Evolutionary conservation across 2,113 vertebrate species (phyloP).

Genomic region (Hymenochirus boettgeri): DNA sequence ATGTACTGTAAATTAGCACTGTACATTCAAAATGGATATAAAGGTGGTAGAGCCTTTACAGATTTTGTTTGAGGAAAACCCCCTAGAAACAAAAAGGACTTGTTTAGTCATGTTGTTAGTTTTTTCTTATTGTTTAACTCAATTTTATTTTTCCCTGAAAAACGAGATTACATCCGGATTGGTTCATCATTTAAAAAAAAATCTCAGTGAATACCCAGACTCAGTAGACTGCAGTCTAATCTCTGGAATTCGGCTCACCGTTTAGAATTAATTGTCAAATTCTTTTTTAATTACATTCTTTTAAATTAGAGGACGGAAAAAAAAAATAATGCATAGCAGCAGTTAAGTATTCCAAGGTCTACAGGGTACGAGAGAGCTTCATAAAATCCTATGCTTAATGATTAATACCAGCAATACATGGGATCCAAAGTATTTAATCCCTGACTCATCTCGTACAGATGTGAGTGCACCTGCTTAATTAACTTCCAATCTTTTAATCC

Average conservation of each 20-base stretch:
- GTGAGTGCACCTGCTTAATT: constrained; percentile 42
- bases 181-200: constrained; percentile 66
- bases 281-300: constrained; percentile 75
- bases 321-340: constrained; percentile 62
- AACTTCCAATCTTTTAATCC: constrained; percentile 38
- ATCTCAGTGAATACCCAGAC: constrained; percentile 70
- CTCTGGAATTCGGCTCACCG: constrained; percentile 70
- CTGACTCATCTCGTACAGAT: constrained; percentile 42
- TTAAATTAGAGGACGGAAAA: constrained; percentile 57
- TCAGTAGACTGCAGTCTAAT: constrained; percentile 71
- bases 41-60: too few species aligned
- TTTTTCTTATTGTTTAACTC: too few species aligned
- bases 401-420: constrained; percentile 51
- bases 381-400: constrained; percentile 54
- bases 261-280: constrained; percentile 78
- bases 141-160: too few species aligned
- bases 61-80: too few species aligned
- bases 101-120: too few species aligned
- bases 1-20: too few species aligned
- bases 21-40: too few species aligned
- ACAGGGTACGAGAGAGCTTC: constrained; percentile 47
- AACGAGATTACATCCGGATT: constrained; percentile 56
- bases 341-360: constrained; percentile 56
- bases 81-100: too few species aligned
- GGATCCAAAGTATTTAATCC: constrained; percentile 49